Conservation (phyloP, 2,888 invertebrate genomes). For the Nephrotoma appendiculata region DNA sequence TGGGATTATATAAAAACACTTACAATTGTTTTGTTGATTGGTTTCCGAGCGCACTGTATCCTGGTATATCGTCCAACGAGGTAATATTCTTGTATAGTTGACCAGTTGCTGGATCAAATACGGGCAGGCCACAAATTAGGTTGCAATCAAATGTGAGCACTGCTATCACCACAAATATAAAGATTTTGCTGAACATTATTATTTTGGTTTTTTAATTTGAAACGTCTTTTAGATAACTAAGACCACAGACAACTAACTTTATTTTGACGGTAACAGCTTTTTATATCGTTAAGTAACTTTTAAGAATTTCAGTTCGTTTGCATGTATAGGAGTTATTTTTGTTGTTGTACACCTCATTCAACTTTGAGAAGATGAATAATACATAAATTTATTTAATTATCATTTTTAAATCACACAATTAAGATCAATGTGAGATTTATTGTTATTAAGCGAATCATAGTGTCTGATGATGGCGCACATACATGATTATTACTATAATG, state of each 20-base stretch:
- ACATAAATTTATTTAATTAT: not conserved
- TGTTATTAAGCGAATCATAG: not conserved
- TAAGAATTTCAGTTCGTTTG: not conserved
- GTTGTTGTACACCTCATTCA: not conserved
- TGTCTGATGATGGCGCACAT: not conserved
- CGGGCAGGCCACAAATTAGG: not conserved
- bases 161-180: not conserved
- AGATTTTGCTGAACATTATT: not conserved
- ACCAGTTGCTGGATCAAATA: not conserved
- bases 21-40: not conserved
- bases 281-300: not conserved
- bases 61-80: not conserved
- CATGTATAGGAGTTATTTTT: not conserved
- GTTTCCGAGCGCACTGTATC: not conserved
- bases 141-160: not conserved
- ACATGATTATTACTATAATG: not conserved
- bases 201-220: not conserved
- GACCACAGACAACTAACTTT: not conserved
- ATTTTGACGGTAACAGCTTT: not conserved
- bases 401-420: not conserved
- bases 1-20: not conserved
- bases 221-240: not conserved
- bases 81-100: constrained; percentile 7
- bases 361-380: not conserved
- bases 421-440: not conserved